Base-by-base conservation (phyloP, 1,140 invertebrate species). In the Riptortus pedestris region DNA sequence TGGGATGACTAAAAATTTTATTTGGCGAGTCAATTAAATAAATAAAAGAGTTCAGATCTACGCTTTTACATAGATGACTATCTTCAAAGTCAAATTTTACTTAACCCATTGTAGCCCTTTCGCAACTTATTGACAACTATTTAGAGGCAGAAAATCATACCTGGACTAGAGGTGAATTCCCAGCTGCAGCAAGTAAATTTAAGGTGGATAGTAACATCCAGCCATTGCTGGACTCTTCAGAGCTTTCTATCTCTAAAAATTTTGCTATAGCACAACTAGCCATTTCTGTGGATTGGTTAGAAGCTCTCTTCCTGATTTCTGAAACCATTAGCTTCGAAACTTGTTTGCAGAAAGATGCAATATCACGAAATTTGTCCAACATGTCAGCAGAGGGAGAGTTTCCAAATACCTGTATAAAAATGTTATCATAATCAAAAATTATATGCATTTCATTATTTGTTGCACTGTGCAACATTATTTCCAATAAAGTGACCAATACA, bases 221-320 rank as follows among this genome's bases (percentile, higher is more conserved):
- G 18, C 95, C 95, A 77, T 93, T 94, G 69, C 91, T 94, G 7
- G 87, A 89, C 72, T 96, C 92, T 75, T 95, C 88, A 59, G 83
- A 88, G 74, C 88, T 90, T 73, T 91, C 88, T 69, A 96, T 93
- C 76, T 97, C 93, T 27, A 97, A 78, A 77, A 96, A 97, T 73
- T 93, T 91, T 20, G 93, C 91, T 70, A 98, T 98, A 26, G 93
- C 91, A 80, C 89, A 91, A 72, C 93, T 95, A 18, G 94, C 94
- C 43, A 89, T 87, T 77, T 95, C 93, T 16, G 93, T 96, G 68
- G 90, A 94, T 75, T 96, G 92, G 76, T 97, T 96, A 26, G 91
- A 93, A 24, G 94, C 94, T 69, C 94, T 80, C 70, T 87, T 84
- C 64, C 94, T 79, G 68, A 98, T 94, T 79, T 98, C 93, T 45